Percentiles rank a stretch among this genome's conserved stretches.
phyloP scores from a whole-genome alignment of 2,113 vertebrate genomes.

The Onychorhynchus coronatus region DNA sequence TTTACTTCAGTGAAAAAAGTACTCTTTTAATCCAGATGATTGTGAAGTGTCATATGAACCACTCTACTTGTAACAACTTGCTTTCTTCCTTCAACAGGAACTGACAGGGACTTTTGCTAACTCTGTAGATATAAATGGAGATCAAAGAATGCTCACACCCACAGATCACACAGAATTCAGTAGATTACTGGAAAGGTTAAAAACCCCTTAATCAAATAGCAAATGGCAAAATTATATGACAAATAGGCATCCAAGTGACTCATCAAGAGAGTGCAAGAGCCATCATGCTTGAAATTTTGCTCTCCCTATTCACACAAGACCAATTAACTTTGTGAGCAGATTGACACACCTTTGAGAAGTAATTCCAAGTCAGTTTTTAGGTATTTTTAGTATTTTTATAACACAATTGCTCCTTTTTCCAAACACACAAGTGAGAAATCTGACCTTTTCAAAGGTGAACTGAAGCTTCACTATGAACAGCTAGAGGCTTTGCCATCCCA shows the following conservation, averaged over 20 bases:
- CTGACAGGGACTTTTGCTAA: not conserved
- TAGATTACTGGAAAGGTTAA: conserved; percentile 38
- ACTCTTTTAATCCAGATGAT: not conserved
- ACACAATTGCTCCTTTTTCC: not conserved
- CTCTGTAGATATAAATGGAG: not conserved
- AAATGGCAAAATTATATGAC: conserved; percentile 19
- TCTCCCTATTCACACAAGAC: not conserved
- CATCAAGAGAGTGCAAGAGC: not conserved
- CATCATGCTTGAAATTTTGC: not conserved
- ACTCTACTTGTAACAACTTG: not conserved
- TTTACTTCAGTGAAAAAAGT: not conserved
- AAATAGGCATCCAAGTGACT: not conserved
- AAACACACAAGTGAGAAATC: not conserved
- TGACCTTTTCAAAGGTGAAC: conserved; percentile 41
- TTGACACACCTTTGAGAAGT: not conserved
- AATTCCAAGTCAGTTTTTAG: not conserved
- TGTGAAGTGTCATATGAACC: not conserved
- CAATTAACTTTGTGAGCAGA: not conserved
- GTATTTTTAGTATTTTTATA: conserved; percentile 22
- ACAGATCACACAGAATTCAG: not conserved
- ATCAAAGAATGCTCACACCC: conserved; percentile 26
- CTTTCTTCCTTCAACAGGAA: not conserved
- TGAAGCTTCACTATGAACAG: not conserved
- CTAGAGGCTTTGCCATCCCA: not conserved
- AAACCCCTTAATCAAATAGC: conserved; percentile 7